Base-by-base conservation (phyloP, 2,113 vertebrate genomes). In the Carettochelys insculpta region DNA sequence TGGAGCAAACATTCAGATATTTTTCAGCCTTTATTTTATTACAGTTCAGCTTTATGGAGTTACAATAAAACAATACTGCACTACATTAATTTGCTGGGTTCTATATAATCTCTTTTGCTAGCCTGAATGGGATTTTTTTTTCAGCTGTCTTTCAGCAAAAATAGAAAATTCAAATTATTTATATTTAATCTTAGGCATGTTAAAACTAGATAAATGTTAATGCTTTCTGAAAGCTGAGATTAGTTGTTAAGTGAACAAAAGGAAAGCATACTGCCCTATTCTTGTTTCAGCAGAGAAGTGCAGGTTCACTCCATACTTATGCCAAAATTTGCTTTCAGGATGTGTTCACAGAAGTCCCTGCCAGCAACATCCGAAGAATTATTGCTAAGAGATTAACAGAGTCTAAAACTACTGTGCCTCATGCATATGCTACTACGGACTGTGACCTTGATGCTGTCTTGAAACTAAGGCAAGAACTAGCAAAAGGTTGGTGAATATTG, bases 331-430 rank as follows among this genome's bases (percentile, higher is more conserved):
- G 87, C 85, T 96, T 97, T 71, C 95, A 99, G 99, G 98, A 98
- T 75, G 98, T 98, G 1, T 99, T 99, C 97, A 99, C 98, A 56
- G 99, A 99, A 97, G 97, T 99, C 94, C 98, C 98, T 77, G 98
- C 99, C 52, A 98, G 99, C 91, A 99, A 98, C 51, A 96, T 99
- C 56, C 98, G 99, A 86, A 98, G 98, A 93, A 98, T 99, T 90
- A 99, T 99, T 89, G 99, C 99, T 91, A 99, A 99, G 96, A 98
- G 99, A 90, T 96, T 99, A 92, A 99, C 98, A 8, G 98, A 99
- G 83, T 99, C 99, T 47, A 99, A 99, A 97, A 98, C 97, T 86
- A 99, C 98, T 77, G 98, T 99, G 94, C 99, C 99, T 93, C 99
- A 99, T 50, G 97, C 99, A 1, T 99, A 99, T 71, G 98, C 98